Base-by-base conservation (phyloP, 2,888 invertebrate species). In the Darwinula stevensoni region DNA sequence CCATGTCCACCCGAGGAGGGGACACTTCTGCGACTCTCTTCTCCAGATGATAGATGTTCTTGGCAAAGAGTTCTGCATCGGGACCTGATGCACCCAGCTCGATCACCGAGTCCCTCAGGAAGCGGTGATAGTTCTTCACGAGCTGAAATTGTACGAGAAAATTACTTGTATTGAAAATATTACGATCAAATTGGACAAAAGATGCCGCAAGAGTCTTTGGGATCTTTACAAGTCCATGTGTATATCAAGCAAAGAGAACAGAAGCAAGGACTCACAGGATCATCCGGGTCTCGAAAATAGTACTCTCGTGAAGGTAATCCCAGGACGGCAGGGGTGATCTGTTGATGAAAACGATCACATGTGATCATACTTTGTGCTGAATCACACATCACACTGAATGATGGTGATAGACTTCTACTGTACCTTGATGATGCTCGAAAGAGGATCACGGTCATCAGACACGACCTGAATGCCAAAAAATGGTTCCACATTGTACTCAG, bases 1-100 rank as follows among this genome's bases (percentile, higher is more conserved):
- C 41, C 29, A 51, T 35, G 11, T 44, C 44, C 11, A 37, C 41
- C 12, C 42, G 39, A 33, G 46, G 44, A 1, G 58, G 58, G 4
- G 53, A 54, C 6, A 57, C 48, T 44, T 59, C 58, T 1, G 60
- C 60, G 6, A 62, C 51, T 16, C 61, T 44, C 43, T 54, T 57
- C 42, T 62, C 61, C 42, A 58, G 61, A 37, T 50, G 50, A 40
- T 57, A 60, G 36, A 61, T 53, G 38, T 59, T 56, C 11, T 52
- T 51, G 15, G 56, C 54, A 45, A 59, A 61, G 36, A 48, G 47
- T 3, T 47, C 44, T 0, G 61, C 59, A 31, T 54, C 52, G 17
- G 45, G 44, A 32, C 47, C 49, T 2, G 56, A 51, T 2, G 54
- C 56, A 17, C 56, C 54, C 35, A 62, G 42, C 12, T 50, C 45